Evolutionary conservation across 2,888 invertebrate genomes (phyloP), one percentile per base, ranked within the genome.

Genomic region (Lasioglossum oenotherae): DNA sequence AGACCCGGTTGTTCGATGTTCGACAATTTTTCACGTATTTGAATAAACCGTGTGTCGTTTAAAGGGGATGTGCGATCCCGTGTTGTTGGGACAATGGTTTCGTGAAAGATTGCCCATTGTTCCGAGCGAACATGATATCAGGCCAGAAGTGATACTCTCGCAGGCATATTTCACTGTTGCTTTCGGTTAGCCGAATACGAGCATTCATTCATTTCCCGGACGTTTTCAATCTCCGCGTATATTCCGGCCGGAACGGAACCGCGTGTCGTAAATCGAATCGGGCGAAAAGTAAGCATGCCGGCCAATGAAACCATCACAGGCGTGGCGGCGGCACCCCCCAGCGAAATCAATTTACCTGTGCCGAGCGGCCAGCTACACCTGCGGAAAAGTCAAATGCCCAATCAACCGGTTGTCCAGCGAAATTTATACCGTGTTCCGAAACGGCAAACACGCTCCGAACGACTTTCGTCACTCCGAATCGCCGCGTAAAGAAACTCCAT

Each of bases 241-340:
- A 64, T 64, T 16, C 64, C 64, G 16, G 31, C 27, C 53, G 57
- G 57, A 57, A 60, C 75, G 64, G 23, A 60, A 80, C 23, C 53
- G 23, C n/a, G 41, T 16, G n/a, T 38, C 31, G 82, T 77, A 80
- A 80, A 84, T 80, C 80, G 80, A 67, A 74, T 78, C 71, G 53
- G 35, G 49, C 8, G 78, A 71, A 82, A 82, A 71, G 72, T 75
- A 84, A 84, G 82, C 74, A 53, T 14, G 44, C 12, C 44, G 27
- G 16, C 35, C 44, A 81, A 81, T 57, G 64, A 83, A 83, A 83
- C 64, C 60, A 74, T 73, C 83, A 53, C 23, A 76, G 44, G 19
- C 31, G 3, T 8, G 1, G 3, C 16, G 1, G 3, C 16, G 1
- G 23, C 8, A 12, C 4, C 46, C 19, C 38, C 19, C 16, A 14